Conservation (phyloP, 2,888 invertebrate species). For the Sycophila texana region DNA sequence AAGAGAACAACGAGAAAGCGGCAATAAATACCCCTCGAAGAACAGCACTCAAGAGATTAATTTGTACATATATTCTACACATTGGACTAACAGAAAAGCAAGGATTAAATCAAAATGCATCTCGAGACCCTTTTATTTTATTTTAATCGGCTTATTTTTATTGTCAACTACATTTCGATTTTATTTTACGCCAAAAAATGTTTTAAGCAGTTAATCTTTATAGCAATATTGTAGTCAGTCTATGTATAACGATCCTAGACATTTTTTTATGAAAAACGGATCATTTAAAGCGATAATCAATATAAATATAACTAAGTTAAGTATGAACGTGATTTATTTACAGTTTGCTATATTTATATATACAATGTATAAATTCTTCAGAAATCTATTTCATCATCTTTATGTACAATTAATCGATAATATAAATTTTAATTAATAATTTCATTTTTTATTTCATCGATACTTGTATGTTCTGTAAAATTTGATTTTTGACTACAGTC, state of each 20-base stretch:
- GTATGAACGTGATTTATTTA: not conserved
- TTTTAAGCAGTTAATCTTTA: too few species aligned
- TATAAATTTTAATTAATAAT: not conserved
- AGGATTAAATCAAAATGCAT: constrained; percentile 17
- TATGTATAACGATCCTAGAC: too few species aligned
- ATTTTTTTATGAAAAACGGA: too few species aligned
- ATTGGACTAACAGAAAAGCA: constrained; percentile 11
- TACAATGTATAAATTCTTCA: constrained; percentile 4
- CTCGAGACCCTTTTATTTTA: not conserved
- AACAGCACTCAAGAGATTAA: constrained; percentile 49
- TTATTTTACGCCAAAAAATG: too few species aligned
- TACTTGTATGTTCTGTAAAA: not conserved
- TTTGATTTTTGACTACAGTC: constrained; percentile 4
- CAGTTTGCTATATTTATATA: constrained; percentile 28
- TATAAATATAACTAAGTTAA: not conserved
- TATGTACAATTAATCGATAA: not conserved
- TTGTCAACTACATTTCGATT: too few species aligned
- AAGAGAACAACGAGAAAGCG: too few species aligned
- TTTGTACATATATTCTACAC: constrained; percentile 32
- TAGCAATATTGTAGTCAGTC: too few species aligned
- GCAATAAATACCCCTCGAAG: not conserved
- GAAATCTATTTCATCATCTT: not conserved
- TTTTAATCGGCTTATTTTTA: too few species aligned
- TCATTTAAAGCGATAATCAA: too few species aligned
- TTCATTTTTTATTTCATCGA: not conserved